Evolutionary conservation across 2,113 vertebrate genomes (phyloP).

Genomic region (Phalacrocorax aristotelis): DNA sequence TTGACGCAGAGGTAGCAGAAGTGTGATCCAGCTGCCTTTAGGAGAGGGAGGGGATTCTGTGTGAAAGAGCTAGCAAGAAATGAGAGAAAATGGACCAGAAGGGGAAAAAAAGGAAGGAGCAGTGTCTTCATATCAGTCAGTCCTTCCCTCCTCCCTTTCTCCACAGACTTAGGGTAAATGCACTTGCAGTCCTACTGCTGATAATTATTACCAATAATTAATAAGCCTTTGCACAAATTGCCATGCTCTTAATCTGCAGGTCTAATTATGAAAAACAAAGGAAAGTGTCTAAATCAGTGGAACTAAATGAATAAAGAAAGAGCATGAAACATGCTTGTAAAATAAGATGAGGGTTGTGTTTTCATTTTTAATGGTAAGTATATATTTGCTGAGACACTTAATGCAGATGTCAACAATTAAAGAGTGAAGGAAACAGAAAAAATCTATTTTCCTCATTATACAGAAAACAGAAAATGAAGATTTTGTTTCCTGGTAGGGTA

Average conservation of each 20-base stretch:
- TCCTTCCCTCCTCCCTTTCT: not conserved
- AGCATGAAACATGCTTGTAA: not conserved
- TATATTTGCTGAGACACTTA: not conserved
- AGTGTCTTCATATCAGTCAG: not conserved
- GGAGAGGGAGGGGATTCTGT: not conserved
- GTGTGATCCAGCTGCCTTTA: not conserved
- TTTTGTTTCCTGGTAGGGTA: not conserved
- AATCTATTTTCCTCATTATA: not conserved
- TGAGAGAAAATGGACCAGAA: not conserved
- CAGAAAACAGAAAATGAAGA: not conserved
- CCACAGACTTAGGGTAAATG: not conserved
- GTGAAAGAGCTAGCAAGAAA: not conserved
- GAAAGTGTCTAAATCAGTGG: not conserved
- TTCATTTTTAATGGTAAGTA: not conserved
- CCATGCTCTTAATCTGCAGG: not conserved
- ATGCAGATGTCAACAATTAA: not conserved
- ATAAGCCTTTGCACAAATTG: not conserved
- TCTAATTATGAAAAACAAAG: not conserved
- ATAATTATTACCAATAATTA: not conserved
- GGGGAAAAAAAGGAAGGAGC: not conserved
- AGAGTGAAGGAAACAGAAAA: not conserved
- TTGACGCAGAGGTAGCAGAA: not conserved
- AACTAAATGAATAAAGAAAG: not conserved
- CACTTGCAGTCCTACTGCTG: not conserved
- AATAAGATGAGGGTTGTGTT: not conserved